Base-by-base conservation (phyloP, 2,888 invertebrate genomes). In the Charanyca ferruginea region DNA sequence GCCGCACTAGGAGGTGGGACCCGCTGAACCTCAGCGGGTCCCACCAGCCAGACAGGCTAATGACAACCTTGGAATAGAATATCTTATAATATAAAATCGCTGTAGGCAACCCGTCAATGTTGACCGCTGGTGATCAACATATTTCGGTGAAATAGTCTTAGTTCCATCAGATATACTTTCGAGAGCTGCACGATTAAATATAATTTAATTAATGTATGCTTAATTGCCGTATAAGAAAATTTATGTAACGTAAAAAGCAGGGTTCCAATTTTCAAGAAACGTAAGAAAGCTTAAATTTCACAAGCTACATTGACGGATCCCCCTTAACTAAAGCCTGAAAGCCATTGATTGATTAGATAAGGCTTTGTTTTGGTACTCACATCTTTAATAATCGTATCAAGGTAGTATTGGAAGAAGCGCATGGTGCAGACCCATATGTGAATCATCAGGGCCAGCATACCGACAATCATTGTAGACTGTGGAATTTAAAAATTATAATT, bases 391-490 rank as follows among this genome's bases (percentile, higher is more conserved):
- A 95, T 83, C 32, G 93, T 93, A 72, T 95, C 95, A 81, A 95
- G 87, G 80, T 95, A 95, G 80, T 94, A 95, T 83, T 94, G 94
- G 84, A 94, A 92, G 87, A 95, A 94, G 38, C 94, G 89, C 94
- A 93, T 95, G 64, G 89, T 88, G 81, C 95, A 95, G 64, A 95
- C 95, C 95, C 95, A 95, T 67, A 95, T 77, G 81, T 95, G 95
- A 42, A 93, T 83, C 95, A 95, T 95, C 79, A 95, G 87, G 2
- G 95, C 91, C 79, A 95, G 83, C 94, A 94, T 93, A 35, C 95
- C 95, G 57, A 93, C 73, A 68, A 95, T 89, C 95, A 94, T 95
- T 5, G 93, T 89, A 1, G 90, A 90, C 95, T 95, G 87, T 4
- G 23, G n/a, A 69, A 48, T 41, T 9, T 0, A 20, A 48, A 38